phyloP scores from a whole-genome alignment of 2,888 invertebrate genomes.

The Andricus curvator region DNA sequence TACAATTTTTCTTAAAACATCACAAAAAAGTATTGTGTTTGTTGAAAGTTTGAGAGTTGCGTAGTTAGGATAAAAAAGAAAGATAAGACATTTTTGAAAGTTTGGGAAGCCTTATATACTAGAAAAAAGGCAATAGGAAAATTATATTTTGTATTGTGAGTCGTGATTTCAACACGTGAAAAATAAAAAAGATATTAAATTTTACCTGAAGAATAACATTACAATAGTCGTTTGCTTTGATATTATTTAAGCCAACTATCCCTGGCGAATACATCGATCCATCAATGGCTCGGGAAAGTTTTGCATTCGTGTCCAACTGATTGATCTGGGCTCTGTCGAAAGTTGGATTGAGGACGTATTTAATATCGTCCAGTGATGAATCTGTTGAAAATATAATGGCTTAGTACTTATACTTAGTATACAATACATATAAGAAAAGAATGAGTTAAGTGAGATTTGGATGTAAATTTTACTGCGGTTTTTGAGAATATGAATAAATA shows the following conservation, averaged over 20 bases:
- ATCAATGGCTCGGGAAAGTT: slow-evolving; percentile 96
- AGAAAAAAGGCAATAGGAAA: too few relatives aligned
- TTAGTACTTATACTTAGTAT: too few relatives aligned
- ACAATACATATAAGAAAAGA: too few relatives aligned
- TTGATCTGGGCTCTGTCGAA: slow-evolving; percentile 91
- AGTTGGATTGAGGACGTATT: slow-evolving; percentile 98
- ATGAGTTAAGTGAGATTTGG: too few relatives aligned
- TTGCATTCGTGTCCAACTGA: slow-evolving; percentile 89
- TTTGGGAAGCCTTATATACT: too few relatives aligned
- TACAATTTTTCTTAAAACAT: neutral
- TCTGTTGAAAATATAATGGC: slow-evolving; percentile 79
- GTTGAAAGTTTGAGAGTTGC: too few relatives aligned
- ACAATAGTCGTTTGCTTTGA: slow-evolving; percentile 99
- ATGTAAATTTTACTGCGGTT: neutral
- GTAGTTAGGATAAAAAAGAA: too few relatives aligned
- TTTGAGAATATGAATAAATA: neutral
- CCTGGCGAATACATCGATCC: slow-evolving; percentile 98
- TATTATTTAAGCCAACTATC: slow-evolving; percentile 98
- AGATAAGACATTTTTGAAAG: too few relatives aligned
- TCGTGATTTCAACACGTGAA: neutral
- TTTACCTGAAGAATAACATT: slow-evolving; percentile 97
- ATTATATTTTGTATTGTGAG: too few relatives aligned
- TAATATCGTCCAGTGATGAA: slow-evolving; percentile 98
- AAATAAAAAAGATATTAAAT: neutral
- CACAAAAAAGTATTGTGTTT: too few relatives aligned